phyloP scores from a whole-genome alignment of 2,888 invertebrate genomes.

The Norana najaformis region DNA sequence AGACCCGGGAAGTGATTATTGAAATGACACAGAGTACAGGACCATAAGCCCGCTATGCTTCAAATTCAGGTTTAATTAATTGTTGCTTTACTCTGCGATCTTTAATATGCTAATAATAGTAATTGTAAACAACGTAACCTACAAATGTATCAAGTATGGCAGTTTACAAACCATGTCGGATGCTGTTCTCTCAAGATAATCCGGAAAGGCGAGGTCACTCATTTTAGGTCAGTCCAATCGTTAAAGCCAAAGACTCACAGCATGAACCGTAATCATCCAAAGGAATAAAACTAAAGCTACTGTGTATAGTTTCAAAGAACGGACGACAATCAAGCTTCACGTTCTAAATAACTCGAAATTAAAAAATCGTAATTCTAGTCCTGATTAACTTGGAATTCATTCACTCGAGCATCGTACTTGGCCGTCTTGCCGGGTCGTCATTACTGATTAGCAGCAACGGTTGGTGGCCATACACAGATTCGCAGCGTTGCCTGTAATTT shows the following conservation, averaged over 20 bases:
- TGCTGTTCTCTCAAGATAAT: slow-evolving; percentile 17
- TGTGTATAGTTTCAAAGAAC: neutral
- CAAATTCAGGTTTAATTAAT: no score
- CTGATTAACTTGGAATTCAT: neutral
- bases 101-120: neutral
- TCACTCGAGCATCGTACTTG: neutral
- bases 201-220: slow-evolving; percentile 17
- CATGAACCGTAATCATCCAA: neutral
- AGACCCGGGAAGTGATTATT: no score
- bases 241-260: neutral
- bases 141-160: neutral
- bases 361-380: neutral
- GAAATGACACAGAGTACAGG: no score
- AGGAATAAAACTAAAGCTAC: neutral
- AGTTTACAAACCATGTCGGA: slow-evolving; percentile 15
- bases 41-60: no score
- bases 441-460: neutral
- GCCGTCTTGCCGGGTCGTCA: neutral
- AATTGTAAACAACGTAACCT: neutral
- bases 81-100: no score
- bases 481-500: neutral
- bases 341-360: neutral
- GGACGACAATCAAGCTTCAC: neutral
- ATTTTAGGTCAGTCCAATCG: neutral
- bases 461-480: neutral